These are phyloP conservation scores for Ostrea edulis DNA, from an alignment of 1,140 invertebrate genomes.

Conservation along the genomic window DNA sequence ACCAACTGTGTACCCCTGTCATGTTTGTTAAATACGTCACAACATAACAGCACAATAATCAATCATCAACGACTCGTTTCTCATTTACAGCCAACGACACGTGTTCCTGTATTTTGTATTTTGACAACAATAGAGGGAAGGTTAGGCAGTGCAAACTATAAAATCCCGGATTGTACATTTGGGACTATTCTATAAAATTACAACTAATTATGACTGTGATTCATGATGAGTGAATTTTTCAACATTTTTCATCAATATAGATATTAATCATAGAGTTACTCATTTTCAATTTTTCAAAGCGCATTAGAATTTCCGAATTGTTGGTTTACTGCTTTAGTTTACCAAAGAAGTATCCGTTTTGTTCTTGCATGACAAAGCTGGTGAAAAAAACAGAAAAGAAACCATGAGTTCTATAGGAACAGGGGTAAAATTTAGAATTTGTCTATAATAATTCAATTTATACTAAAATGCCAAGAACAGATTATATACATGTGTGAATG, in stretches of 20 bases:
- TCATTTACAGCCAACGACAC: background rate
- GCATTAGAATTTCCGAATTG: background rate
- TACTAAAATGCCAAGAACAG: background rate
- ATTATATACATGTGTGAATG: too few relatives aligned
- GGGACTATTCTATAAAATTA: background rate
- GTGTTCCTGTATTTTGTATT: background rate
- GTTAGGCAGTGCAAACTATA: background rate
- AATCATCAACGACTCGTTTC: too few relatives aligned
- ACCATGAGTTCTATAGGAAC: conserved; percentile 97
- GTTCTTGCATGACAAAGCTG: conserved; percentile 63
- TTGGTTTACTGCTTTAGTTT: conserved; percentile 8
- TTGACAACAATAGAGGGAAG: background rate
- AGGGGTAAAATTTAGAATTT: conserved; percentile 85
- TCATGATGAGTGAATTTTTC: too few relatives aligned
- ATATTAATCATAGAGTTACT: background rate
- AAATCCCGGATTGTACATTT: background rate
- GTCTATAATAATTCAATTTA: background rate
- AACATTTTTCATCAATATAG: background rate
- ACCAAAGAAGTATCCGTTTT: background rate
- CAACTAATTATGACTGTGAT: background rate
- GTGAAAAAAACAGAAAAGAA: conserved; percentile 22
- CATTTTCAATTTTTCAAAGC: too few relatives aligned
- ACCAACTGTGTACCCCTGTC: background rate
- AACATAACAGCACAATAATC: too few relatives aligned
- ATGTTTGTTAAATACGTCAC: background rate